Percentiles rank a stretch among this genome's conserved stretches.
Evolutionary conservation across 2,113 vertebrate genomes (phyloP).

Genomic region (Promerops cafer): DNA sequence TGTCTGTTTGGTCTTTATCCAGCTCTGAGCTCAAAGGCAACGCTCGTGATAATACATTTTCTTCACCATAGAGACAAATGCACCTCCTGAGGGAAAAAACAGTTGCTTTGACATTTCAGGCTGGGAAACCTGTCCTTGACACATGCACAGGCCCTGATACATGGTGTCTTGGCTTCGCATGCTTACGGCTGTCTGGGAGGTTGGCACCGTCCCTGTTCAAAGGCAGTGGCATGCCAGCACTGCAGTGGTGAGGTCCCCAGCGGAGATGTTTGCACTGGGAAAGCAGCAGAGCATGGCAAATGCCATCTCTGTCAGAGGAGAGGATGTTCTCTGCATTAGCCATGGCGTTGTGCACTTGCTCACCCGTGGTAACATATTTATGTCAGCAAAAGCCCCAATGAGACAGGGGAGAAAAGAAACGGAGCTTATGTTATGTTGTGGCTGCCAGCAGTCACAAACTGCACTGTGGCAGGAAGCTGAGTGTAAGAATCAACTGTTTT

Average conservation of each 20-base stretch:
- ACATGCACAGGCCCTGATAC: background rate
- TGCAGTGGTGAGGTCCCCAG: background rate
- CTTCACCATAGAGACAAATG: slow-evolving; percentile 43
- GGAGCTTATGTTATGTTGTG: background rate
- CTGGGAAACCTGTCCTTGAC: slow-evolving; percentile 36
- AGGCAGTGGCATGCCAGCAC: background rate
- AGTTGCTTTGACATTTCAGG: slow-evolving; percentile 37
- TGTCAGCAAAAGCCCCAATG: background rate
- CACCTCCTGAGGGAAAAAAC: slow-evolving; percentile 24
- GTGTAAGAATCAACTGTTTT: background rate
- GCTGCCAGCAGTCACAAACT: slow-evolving; percentile 13
- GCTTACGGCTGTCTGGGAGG: background rate
- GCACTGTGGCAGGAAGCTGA: background rate
- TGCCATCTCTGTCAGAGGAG: background rate
- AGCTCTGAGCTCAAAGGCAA: slow-evolving; percentile 42
- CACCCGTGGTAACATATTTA: background rate
- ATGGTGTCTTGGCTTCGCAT: background rate
- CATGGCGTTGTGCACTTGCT: background rate
- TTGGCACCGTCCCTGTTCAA: background rate
- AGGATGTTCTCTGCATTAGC: background rate
- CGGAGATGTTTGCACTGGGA: background rate
- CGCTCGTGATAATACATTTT: slow-evolving; percentile 46
- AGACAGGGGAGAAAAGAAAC: background rate
- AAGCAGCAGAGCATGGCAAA: background rate
- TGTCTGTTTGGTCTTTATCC: slow-evolving; percentile 28